Evolutionary conservation across 2,113 vertebrate genomes (phyloP).

Genomic region (Odontesthes bonariensis): DNA sequence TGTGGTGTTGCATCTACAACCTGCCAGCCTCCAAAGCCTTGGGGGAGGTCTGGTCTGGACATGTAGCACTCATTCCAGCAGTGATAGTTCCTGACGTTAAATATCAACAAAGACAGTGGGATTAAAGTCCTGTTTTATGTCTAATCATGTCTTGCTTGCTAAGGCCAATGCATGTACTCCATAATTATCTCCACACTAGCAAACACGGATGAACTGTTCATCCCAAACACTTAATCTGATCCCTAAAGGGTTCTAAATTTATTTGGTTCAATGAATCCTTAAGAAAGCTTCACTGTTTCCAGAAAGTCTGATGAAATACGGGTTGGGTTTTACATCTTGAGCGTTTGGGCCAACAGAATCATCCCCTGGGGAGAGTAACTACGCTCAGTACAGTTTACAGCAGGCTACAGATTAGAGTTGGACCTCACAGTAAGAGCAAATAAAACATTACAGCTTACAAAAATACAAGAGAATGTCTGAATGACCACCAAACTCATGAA

Average conservation of each 20-base stretch:
- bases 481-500: no score
- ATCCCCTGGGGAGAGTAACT: no score
- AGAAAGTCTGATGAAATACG: neutral
- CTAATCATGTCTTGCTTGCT: neutral
- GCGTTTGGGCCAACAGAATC: no score
- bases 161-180: no score
- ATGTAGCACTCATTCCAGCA: slow-evolving; percentile 99
- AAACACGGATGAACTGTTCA: neutral
- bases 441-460: no score
- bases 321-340: no score
- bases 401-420: no score
- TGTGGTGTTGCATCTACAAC: slow-evolving; percentile 96
- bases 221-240: neutral
- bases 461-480: no score
- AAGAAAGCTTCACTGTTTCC: neutral
- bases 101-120: neutral
- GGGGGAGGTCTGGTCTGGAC: slow-evolving; percentile 92
- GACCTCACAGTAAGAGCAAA: no score
- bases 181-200: neutral
- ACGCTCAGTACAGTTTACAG: no score
- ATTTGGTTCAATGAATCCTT: neutral
- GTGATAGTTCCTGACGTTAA: slow-evolving; percentile 92
- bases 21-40: slow-evolving; percentile 97
- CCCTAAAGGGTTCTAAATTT: neutral
- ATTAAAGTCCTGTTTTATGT: neutral